phyloP scores from a whole-genome alignment of 2,113 vertebrate species.

The Archilochus colubris region DNA sequence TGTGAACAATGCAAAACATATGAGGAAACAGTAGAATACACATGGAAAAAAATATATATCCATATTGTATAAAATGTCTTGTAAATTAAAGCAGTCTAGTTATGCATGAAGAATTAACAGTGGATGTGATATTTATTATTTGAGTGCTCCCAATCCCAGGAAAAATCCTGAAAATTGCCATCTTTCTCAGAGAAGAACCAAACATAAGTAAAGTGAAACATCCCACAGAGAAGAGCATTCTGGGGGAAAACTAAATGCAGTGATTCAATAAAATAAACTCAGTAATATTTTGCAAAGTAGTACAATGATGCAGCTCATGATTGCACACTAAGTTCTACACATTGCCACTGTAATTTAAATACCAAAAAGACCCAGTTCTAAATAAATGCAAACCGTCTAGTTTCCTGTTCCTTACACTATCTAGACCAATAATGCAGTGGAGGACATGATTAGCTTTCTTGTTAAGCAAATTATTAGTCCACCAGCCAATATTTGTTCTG shows the following conservation, averaged over 20 bases:
- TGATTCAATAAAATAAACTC: slow-evolving; percentile 14
- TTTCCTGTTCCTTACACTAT: not conserved
- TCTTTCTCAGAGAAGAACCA: not conserved
- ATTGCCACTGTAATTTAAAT: not conserved
- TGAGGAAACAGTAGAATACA: slow-evolving; percentile 33
- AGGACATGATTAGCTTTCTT: not conserved
- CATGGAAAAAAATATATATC: not conserved
- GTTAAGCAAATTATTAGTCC: not conserved
- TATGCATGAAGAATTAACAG: not conserved
- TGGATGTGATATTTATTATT: not conserved
- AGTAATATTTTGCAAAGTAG: not conserved
- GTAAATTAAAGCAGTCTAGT: not conserved
- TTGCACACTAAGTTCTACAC: not conserved
- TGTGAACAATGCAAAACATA: slow-evolving; percentile 28
- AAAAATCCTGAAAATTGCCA: not conserved
- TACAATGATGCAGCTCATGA: not conserved
- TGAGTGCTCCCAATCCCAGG: not conserved
- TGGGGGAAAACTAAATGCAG: not conserved
- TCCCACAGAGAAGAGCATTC: not conserved
- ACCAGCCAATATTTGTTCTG: not conserved
- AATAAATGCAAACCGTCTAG: not conserved
- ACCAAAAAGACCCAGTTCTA: not conserved
- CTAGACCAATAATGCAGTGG: not conserved
- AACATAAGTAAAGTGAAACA: not conserved
- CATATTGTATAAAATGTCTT: not conserved